Base-by-base conservation (phyloP, 2,888 invertebrate species). In the Eupithecia tripunctaria region DNA sequence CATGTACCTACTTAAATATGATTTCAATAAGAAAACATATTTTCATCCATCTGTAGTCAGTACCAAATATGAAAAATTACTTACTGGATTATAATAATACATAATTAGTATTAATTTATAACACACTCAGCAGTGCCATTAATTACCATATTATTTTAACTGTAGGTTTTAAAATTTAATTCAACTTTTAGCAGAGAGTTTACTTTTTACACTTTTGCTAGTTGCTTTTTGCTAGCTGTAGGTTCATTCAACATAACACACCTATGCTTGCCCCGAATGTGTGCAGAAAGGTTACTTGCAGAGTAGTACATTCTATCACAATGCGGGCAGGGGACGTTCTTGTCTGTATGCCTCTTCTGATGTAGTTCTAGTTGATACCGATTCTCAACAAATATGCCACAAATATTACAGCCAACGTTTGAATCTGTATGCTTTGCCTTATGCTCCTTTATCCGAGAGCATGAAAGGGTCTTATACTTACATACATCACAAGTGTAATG, bases 311-410 rank as follows among this genome's bases (percentile, higher is more conserved):
- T 85, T 64, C 80, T 82, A 0, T 88, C 85, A 77, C 93, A 93
- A 51, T 88, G 79, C 0, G 85, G 81, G 76, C 93, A 93, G 4
- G 79, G 73, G 72, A 80, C 82, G 67, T 88, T 88, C 70, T 87
- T 89, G 6, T 90, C 89, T 29, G 81, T 84, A 79, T 93, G 93
- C 25, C 85, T 80, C 60, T 82, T 86, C 72, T 88, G 85, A 76
- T 93, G 93, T 18, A 82, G 32, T 0, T 74, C 70, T 18, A 91
- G 78, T 70, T 88, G 89, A 51, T 86, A 84, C 2, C 80, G 73
- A 68, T 79, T 85, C 2, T 86, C 83, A 29, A 86, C 81, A 76
- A 93, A 92, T 69, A 79, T 84, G 0, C 93, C 93, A 74, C 93
- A 93, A 2, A 81, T 66, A 1, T 83, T 76, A 76, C 93, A 93